phyloP scores from a whole-genome alignment of 2,113 vertebrate genomes.

The Microcebus tavaratra region DNA sequence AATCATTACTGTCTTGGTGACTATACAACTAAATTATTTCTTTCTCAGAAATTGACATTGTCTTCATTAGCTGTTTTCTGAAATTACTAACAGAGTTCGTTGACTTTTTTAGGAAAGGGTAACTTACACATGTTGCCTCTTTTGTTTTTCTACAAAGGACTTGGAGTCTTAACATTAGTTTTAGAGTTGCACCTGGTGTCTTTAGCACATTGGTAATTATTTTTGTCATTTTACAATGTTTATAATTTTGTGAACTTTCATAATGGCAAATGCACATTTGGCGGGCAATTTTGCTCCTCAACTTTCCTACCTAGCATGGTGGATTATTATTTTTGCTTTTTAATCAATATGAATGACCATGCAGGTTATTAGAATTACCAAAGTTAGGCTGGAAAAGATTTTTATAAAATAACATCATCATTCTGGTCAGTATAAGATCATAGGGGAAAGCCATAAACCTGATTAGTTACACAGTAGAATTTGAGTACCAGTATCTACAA shows the following conservation, averaged over 20 bases:
- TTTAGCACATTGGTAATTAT: not conserved
- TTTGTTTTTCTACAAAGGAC: not conserved
- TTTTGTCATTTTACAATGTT: slow-evolving; percentile 16
- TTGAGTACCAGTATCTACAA: not conserved
- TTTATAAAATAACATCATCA: not conserved
- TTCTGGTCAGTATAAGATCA: not conserved
- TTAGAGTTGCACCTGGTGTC: not conserved
- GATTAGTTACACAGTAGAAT: not conserved
- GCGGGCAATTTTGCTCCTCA: not conserved
- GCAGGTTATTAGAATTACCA: slow-evolving; percentile 28
- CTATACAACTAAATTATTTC: slow-evolving; percentile 1
- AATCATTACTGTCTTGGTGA: not conserved
- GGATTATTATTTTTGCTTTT: not conserved
- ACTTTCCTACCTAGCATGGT: not conserved
- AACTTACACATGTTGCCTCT: not conserved
- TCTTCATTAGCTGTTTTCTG: not conserved
- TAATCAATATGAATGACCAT: not conserved
- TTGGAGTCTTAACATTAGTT: not conserved
- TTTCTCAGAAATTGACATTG: not conserved
- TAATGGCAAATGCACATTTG: not conserved
- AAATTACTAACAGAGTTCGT: not conserved
- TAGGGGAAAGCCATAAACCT: not conserved
- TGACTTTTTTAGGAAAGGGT: not conserved
- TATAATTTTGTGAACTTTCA: not conserved
- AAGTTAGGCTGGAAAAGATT: not conserved